Percentiles rank a stretch among this genome's conserved stretches.
phyloP scores from a whole-genome alignment of 2,797 vertebrate genomes.

The Bovichtus variegatus region DNA sequence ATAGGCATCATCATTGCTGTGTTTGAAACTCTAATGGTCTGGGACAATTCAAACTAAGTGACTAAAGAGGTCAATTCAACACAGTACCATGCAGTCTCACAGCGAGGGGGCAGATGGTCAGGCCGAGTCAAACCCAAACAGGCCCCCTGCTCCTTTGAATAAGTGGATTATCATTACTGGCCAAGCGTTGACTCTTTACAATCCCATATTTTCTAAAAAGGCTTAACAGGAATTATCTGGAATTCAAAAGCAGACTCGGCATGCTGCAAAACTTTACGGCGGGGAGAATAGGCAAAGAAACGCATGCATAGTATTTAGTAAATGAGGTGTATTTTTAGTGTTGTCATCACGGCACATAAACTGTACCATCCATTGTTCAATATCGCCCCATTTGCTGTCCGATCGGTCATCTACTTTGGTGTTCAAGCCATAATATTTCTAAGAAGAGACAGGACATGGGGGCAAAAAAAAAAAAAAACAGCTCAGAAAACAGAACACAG shows the following conservation, averaged over 20 bases:
- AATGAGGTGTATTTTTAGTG: background rate
- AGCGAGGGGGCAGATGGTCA: conserved; percentile 60
- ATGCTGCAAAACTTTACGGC: conserved; percentile 2
- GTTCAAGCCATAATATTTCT: conserved; percentile 97
- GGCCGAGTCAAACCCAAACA: conserved; percentile 51
- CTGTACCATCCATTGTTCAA: conserved; percentile 99
- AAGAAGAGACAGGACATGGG: conserved; percentile 34
- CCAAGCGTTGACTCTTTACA: conserved; percentile 61
- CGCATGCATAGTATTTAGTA: conserved; percentile 16
- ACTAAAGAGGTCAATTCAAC: conserved; percentile 8
- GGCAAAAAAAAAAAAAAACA: conserved; percentile 13
- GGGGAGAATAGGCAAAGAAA: background rate
- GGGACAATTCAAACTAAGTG: conserved; percentile 1
- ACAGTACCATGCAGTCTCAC: conserved; percentile 49
- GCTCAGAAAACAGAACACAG: conserved; percentile 7
- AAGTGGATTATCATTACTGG: conserved; percentile 70
- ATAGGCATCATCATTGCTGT: background rate
- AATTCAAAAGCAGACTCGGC: conserved; percentile 36
- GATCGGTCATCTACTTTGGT: conserved; percentile 68
- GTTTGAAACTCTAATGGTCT: background rate
- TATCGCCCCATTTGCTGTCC: conserved; percentile 94
- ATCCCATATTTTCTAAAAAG: conserved; percentile 60
- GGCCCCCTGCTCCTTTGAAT: conserved; percentile 44
- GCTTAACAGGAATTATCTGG: conserved; percentile 55
- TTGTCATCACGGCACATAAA: conserved; percentile 27